Evolutionary conservation across 2,113 vertebrate genomes (phyloP).

Genomic region (Camelus bactrianus): DNA sequence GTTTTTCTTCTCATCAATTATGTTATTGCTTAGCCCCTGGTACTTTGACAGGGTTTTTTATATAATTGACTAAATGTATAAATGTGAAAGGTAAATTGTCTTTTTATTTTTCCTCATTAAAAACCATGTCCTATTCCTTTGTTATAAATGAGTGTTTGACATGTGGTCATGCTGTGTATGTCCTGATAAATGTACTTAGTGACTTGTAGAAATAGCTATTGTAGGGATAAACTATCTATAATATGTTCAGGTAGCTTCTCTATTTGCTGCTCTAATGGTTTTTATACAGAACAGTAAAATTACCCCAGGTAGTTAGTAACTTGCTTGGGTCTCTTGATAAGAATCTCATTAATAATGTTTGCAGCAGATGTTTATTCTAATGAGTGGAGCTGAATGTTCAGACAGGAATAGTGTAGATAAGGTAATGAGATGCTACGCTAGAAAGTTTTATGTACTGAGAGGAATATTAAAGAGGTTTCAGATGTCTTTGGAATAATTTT

Average conservation of each 20-base stretch:
- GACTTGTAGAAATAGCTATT: constrained; percentile 53
- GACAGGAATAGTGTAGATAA: constrained; percentile 72
- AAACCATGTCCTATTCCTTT: constrained; percentile 66
- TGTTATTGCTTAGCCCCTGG: constrained; percentile 67
- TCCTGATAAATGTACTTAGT: constrained; percentile 50
- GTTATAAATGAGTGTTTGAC: neutral
- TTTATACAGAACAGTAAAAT: constrained; percentile 76
- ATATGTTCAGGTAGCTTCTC: constrained; percentile 50
- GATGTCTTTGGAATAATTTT: constrained; percentile 79
- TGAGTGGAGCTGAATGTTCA: constrained; percentile 84
- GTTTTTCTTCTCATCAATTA: constrained; percentile 57
- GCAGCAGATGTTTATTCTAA: constrained; percentile 87
- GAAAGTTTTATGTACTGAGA: constrained; percentile 55
- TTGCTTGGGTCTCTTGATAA: constrained; percentile 78
- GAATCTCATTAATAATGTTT: constrained; percentile 84
- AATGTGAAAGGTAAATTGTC: constrained; percentile 62
- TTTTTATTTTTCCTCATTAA: neutral
- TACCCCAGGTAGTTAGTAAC: constrained; percentile 83
- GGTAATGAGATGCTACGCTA: constrained; percentile 77
- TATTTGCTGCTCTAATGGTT: constrained; percentile 69
- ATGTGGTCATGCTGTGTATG: neutral
- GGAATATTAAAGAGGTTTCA: constrained; percentile 81
- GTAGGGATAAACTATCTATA: constrained; percentile 57
- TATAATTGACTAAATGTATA: constrained; percentile 66
- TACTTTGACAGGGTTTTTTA: constrained; percentile 67